Percentiles rank a stretch among this genome's conserved stretches.
These are phyloP conservation scores for Platysternon megacephalum DNA, from an alignment of 2,113 vertebrate species.

Conservation along the genomic window DNA sequence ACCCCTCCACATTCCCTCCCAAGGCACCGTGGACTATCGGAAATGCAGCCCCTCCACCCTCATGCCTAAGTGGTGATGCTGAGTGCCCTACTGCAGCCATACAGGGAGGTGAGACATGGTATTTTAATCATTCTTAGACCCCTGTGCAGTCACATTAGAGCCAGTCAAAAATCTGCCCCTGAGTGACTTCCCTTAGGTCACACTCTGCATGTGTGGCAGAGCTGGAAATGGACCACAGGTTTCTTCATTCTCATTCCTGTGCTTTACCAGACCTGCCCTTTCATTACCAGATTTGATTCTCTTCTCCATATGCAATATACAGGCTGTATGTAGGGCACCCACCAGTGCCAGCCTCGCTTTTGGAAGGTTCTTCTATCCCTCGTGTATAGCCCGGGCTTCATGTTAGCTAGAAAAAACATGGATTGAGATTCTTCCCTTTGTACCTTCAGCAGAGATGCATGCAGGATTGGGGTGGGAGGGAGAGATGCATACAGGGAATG, in stretches of 20 bases:
- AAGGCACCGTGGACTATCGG: neutral
- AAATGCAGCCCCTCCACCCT: neutral
- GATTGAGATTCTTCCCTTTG: neutral
- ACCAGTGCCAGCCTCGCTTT: neutral
- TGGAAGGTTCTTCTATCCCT: neutral
- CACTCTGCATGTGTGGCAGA: neutral
- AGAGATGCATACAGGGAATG: neutral
- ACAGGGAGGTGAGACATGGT: neutral
- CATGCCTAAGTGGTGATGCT: neutral
- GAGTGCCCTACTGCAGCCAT: neutral
- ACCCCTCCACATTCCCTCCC: neutral
- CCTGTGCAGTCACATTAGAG: neutral
- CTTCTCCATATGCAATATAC: fast-evolving
- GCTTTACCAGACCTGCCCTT: neutral
- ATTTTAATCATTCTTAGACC: neutral
- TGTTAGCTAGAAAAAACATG: neutral
- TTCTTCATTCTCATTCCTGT: neutral
- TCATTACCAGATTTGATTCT: neutral
- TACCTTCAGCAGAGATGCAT: neutral
- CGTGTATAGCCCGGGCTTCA: fast-evolving
- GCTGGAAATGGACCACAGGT: neutral
- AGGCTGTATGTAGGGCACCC: neutral
- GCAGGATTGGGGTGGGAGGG: neutral
- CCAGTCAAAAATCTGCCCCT: neutral
- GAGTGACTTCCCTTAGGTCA: neutral